A percentile compares a stretch with the other conserved stretches of the same genome.
Evolutionary conservation across 1,140 invertebrate genomes (phyloP).

Genomic region (Oncopeltus fasciatus): DNA sequence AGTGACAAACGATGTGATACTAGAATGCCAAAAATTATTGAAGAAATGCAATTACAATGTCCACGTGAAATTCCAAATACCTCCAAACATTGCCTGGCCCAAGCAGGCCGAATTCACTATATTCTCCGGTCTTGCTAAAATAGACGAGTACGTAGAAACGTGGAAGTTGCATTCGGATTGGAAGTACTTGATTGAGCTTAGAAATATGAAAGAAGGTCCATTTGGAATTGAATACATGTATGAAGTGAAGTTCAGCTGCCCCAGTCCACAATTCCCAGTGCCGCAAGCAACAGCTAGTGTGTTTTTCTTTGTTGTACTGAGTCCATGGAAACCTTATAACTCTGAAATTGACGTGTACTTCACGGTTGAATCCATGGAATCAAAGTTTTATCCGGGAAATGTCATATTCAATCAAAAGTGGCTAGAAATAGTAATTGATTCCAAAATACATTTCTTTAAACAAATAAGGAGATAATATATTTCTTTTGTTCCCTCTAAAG

Average conservation of each 20-base stretch:
- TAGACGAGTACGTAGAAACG: neutral
- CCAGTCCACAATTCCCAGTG: neutral
- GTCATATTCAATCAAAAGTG: slow-evolving; percentile 1
- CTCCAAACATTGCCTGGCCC: neutral
- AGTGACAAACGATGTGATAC: neutral
- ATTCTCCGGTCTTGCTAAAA: neutral
- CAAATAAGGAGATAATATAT: neutral
- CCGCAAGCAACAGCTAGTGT: neutral
- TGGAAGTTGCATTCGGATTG: neutral
- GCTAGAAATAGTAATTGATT: neutral
- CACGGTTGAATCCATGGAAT: neutral
- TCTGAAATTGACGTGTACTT: neutral
- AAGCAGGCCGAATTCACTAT: neutral
- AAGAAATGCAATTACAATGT: neutral
- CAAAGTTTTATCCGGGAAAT: neutral
- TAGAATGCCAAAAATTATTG: neutral
- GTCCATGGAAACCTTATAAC: neutral
- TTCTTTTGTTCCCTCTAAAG: no score
- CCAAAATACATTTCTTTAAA: neutral
- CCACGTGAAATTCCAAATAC: neutral
- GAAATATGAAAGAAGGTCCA: neutral
- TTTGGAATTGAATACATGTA: neutral
- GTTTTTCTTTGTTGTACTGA: neutral
- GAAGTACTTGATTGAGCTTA: neutral
- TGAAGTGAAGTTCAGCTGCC: slow-evolving; percentile 3